Percentiles rank a stretch among this genome's conserved stretches.
These are phyloP conservation scores for Sebastes kiyomatsui DNA, from an alignment of 2,797 vertebrate species.

Conservation along the genomic window DNA sequence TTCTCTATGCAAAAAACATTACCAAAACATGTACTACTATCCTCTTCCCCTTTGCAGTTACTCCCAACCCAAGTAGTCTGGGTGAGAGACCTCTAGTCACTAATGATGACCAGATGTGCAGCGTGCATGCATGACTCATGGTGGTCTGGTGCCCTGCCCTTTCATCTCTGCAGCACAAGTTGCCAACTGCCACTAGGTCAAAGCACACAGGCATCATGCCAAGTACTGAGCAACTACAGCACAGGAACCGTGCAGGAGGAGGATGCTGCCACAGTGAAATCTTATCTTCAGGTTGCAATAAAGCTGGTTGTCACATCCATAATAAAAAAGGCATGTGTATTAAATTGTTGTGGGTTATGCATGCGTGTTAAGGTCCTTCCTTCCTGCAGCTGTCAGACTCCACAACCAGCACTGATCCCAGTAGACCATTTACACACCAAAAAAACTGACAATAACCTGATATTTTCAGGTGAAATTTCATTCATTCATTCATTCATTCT, in stretches of 20 bases:
- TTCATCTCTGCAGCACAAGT: constrained; percentile 64
- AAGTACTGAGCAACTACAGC: background rate
- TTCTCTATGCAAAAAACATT: background rate
- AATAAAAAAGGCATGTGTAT: background rate
- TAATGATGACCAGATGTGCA: constrained; percentile 65
- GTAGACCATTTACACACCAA: too few relatives aligned
- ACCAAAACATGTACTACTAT: background rate
- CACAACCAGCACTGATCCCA: too few relatives aligned
- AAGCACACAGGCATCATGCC: constrained; percentile 5
- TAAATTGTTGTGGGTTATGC: background rate
- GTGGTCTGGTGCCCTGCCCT: constrained; percentile 55
- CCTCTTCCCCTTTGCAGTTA: background rate
- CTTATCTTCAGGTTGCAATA: background rate
- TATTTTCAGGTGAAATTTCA: too few relatives aligned
- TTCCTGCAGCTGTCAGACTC: too few relatives aligned
- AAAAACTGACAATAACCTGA: too few relatives aligned
- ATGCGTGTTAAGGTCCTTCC: too few relatives aligned
- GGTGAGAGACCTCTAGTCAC: constrained; percentile 30
- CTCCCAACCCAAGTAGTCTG: constrained; percentile 3
- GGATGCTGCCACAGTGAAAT: background rate
- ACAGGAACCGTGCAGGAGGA: background rate
- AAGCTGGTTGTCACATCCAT: background rate
- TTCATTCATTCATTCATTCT: too few relatives aligned
- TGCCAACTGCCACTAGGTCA: constrained; percentile 58
- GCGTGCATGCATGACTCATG: constrained; percentile 53